Conservation (phyloP, 2,113 vertebrate species). For the Mesitornis unicolor region DNA sequence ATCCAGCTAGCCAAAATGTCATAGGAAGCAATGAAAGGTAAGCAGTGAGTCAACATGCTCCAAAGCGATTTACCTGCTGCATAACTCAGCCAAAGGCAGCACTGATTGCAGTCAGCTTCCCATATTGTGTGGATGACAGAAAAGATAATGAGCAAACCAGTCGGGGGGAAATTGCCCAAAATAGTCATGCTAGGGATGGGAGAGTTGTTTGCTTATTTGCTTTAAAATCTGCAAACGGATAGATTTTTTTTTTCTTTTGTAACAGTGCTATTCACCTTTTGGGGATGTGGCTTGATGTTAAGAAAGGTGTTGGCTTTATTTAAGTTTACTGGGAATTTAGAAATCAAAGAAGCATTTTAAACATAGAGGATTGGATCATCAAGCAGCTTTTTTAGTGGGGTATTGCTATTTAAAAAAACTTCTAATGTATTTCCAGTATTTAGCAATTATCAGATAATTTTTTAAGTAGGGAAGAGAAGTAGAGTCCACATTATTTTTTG, state of each 20-base stretch:
- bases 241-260: not conserved
- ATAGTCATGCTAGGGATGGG: not conserved
- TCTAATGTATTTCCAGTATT: not conserved
- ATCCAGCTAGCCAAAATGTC: not conserved
- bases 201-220: not conserved
- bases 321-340: not conserved
- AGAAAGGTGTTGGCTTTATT: not conserved
- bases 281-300: not conserved
- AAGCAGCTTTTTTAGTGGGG: not conserved
- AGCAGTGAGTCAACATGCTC: not conserved
- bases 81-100: not conserved
- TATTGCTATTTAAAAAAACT: not conserved
- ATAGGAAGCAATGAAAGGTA: not conserved
- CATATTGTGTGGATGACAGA: not conserved
- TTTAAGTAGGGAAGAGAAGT: not conserved
- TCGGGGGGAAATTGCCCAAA: not conserved
- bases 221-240: not conserved
- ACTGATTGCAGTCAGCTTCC: not conserved
- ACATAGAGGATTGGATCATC: not conserved
- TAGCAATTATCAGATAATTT: not conserved
- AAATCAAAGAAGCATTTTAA: not conserved
- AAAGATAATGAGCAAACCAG: not conserved
- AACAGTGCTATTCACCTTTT: not conserved
- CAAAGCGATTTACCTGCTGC: not conserved
- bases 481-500: not conserved